phyloP scores from a whole-genome alignment of 2,797 vertebrate species.

The Hydrocynus forskahlii region DNA sequence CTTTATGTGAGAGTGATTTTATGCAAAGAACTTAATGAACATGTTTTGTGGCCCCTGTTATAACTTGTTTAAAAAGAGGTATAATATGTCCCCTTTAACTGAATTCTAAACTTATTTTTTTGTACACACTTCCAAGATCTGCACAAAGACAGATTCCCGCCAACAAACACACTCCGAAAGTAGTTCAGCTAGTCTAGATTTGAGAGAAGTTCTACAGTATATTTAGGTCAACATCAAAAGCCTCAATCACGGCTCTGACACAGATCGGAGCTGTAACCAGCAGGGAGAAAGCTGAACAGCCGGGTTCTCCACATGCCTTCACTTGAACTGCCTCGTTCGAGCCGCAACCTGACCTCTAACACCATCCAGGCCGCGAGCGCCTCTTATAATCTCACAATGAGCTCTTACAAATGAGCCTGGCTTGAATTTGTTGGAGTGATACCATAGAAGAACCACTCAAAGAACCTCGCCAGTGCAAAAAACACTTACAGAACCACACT shows the following conservation, averaged over 20 bases:
- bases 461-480: too few species aligned
- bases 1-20: too few species aligned
- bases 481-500: too few species aligned
- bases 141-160: not conserved
- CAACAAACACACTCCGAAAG: conserved; percentile 37
- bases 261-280: conserved; percentile 53
- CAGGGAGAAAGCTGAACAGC: conserved; percentile 42
- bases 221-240: conserved; percentile 59
- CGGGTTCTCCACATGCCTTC: conserved; percentile 48
- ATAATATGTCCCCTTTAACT: too few species aligned
- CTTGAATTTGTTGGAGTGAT: too few species aligned
- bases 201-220: conserved; percentile 41
- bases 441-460: too few species aligned
- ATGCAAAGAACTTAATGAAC: too few species aligned
- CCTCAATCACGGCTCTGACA: conserved; percentile 44
- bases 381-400: not conserved
- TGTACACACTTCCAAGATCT: not conserved
- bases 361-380: not conserved
- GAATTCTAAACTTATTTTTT: not conserved
- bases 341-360: conserved; percentile 17
- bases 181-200: conserved; percentile 50
- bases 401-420: not conserved
- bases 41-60: too few species aligned
- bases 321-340: conserved; percentile 10
- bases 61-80: too few species aligned